Evolutionary conservation across 2,888 invertebrate species (phyloP).

Genomic region (Ectobius pallidus): DNA sequence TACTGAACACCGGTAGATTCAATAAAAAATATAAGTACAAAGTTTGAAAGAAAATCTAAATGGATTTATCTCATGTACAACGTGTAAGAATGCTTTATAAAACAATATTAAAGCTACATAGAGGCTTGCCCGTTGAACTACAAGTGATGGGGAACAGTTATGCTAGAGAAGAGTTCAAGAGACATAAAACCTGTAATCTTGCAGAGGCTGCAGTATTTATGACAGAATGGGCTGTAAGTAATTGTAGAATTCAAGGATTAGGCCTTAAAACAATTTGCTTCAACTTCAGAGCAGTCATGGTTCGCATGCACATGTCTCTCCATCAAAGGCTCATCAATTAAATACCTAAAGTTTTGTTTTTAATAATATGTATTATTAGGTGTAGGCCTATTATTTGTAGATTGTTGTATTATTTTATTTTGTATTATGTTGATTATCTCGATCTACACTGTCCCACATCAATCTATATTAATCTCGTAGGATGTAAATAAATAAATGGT

Average conservation of each 20-base stretch:
- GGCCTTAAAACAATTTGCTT: neutral
- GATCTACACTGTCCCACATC: too few relatives aligned
- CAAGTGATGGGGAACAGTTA: constrained; percentile 76
- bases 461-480: too few relatives aligned
- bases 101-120: constrained; percentile 76
- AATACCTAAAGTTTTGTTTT: neutral
- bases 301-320: neutral
- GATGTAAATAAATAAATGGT: constrained; percentile 2
- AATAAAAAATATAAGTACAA: too few relatives aligned
- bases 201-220: constrained; percentile 78
- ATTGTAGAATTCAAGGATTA: neutral
- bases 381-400: too few relatives aligned
- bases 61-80: constrained; percentile 58
- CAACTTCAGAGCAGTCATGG: neutral
- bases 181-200: constrained; percentile 76
- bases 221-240: constrained; percentile 82
- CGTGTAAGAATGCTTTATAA: constrained; percentile 78
- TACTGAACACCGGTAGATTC: too few relatives aligned
- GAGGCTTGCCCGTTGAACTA: constrained; percentile 74
- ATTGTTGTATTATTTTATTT: too few relatives aligned
- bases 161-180: constrained; percentile 81
- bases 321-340: too few relatives aligned
- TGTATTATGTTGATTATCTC: too few relatives aligned
- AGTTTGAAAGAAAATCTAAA: too few relatives aligned
- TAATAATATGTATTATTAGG: neutral